Evolutionary conservation across 2,888 invertebrate genomes (phyloP).

Genomic region (Melieria omissa): DNA sequence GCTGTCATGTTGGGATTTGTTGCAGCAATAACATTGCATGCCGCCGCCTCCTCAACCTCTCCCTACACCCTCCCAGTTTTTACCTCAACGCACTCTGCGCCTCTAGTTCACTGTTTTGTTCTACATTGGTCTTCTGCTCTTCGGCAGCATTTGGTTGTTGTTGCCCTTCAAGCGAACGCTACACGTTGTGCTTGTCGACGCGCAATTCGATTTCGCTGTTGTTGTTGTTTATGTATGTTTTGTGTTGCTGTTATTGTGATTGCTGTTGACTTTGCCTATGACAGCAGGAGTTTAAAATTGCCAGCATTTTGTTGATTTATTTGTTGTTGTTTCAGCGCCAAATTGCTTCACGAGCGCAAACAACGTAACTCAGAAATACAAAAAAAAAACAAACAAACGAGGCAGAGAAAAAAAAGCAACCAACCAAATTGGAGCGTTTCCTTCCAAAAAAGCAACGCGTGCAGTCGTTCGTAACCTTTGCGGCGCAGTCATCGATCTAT

Average conservation of each 20-base stretch:
- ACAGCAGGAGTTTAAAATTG: slow-evolving; percentile 9
- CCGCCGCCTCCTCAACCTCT: no score
- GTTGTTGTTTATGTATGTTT: slow-evolving; percentile 27
- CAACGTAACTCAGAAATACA: slow-evolving; percentile 18
- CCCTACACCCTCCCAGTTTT: neutral
- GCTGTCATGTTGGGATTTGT: slow-evolving; percentile 45
- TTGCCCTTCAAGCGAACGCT: no score
- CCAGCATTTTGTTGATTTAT: slow-evolving; percentile 22
- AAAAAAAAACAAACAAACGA: no score
- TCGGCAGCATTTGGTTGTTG: neutral
- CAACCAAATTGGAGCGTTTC: no score
- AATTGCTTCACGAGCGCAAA: slow-evolving; percentile 22
- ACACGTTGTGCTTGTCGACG: no score
- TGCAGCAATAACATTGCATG: slow-evolving; percentile 9
- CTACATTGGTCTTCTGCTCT: neutral
- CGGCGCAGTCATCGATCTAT: slow-evolving; percentile 1
- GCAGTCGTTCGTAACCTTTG: slow-evolving; percentile 9
- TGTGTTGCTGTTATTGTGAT: slow-evolving; percentile 16
- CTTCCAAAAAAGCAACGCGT: neutral
- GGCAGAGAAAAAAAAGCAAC: neutral
- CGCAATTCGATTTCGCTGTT: neutral
- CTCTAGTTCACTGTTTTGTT: neutral
- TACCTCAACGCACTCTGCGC: neutral
- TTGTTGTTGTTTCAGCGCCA: slow-evolving; percentile 18
- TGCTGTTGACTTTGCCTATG: neutral